These are phyloP conservation scores for Pyrgilauda ruficollis DNA, from an alignment of 2,113 vertebrate genomes.

Conservation along the genomic window DNA sequence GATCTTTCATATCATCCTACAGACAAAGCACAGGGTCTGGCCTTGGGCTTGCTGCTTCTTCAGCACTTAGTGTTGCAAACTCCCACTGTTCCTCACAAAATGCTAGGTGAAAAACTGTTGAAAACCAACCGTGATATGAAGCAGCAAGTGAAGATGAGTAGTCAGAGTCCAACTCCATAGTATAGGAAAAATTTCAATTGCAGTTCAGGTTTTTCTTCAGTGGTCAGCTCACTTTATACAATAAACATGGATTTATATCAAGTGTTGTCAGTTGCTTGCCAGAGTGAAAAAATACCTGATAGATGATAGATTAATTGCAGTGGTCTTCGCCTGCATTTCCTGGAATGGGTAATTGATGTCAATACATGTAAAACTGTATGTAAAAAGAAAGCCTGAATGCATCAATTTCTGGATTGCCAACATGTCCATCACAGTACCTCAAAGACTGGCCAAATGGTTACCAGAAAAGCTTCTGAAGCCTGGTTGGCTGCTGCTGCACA, in stretches of 20 bases:
- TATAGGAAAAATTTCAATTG: neutral
- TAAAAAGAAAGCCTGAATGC: neutral
- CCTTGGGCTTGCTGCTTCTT: neutral
- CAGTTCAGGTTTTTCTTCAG: neutral
- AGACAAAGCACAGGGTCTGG: neutral
- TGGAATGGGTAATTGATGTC: neutral
- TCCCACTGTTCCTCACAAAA: neutral
- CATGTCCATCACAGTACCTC: neutral
- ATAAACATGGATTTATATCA: neutral
- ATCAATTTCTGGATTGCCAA: neutral
- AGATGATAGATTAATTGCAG: neutral
- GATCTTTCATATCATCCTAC: fast-evolving
- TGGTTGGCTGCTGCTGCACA: neutral
- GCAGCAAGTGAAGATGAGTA: neutral
- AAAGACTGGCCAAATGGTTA: neutral
- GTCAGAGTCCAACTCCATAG: neutral
- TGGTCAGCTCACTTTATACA: neutral
- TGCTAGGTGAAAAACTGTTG: neutral
- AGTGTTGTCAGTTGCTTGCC: neutral
- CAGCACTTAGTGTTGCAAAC: neutral
- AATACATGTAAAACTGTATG: neutral
- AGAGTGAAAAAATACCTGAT: neutral
- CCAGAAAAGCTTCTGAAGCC: neutral
- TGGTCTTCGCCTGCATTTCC: neutral
- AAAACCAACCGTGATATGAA: neutral